These are phyloP conservation scores for Tubulanus polymorphus DNA, from an alignment of 2,888 invertebrate species.

Conservation along the genomic window DNA sequence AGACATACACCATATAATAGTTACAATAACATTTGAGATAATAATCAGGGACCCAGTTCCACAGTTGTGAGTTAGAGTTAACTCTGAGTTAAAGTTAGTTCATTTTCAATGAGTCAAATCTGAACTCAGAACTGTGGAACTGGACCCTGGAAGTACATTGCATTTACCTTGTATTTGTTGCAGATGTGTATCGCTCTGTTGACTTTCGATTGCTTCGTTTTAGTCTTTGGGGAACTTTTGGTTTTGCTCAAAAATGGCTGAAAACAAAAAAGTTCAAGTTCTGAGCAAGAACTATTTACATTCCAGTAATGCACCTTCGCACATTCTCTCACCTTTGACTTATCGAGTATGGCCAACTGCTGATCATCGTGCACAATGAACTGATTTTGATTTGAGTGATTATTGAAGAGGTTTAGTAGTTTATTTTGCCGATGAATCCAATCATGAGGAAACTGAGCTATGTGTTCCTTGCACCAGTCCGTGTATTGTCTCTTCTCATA, in stretches of 20 bases:
- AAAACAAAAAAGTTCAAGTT: constrained; percentile 23
- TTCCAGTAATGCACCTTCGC: no score
- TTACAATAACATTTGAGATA: not conserved
- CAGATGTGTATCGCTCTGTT: constrained; percentile 33
- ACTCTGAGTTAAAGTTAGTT: no score
- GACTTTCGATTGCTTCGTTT: no score
- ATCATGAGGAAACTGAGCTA: constrained; percentile 58
- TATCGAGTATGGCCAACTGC: constrained; percentile 63
- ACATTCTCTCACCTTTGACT: constrained; percentile 55
- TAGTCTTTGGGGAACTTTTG: constrained; percentile 3
- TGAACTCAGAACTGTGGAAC: not conserved
- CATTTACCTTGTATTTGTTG: constrained; percentile 59
- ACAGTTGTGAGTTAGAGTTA: no score
- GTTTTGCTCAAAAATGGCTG: constrained; percentile 50
- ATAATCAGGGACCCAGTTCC: no score
- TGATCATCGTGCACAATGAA: constrained; percentile 72
- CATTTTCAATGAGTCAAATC: no score
- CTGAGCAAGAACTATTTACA: no score
- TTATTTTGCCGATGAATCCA: constrained; percentile 63
- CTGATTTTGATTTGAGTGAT: constrained; percentile 63
- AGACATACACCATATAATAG: constrained; percentile 18
- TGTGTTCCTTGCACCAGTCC: constrained; percentile 61
- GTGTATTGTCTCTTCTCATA: constrained; percentile 64
- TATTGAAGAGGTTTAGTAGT: constrained; percentile 63
- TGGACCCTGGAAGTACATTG: not conserved